Evolutionary conservation across 2,888 invertebrate species (phyloP), one percentile per base, ranked within the genome.

Genomic region (Idaea biselata): DNA sequence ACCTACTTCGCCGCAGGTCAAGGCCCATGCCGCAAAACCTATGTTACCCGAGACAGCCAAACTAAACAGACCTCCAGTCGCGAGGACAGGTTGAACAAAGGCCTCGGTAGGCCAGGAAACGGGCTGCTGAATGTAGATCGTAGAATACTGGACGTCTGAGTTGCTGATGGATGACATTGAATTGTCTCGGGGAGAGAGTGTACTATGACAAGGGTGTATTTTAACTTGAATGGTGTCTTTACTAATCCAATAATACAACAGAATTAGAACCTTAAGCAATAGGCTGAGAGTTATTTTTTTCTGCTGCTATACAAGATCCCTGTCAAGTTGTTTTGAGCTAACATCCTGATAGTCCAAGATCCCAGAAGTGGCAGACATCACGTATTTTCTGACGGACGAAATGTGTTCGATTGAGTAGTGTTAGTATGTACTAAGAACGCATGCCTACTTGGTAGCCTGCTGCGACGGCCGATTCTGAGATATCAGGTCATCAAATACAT

Each of bases 1-100:
- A 81, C 83, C 83, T 74, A 83, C 69, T 77, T 83, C 66, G 56
- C 55, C 59, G 60, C 71, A 63, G 80, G 83, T 80, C 83, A 83
- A 83, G 83, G 83, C 69, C 72, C 60, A 44, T 63, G 60, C 54
- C 59, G 63, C 64, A 71, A 73, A 75, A 70, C 76, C 74, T 69
- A 69, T 65, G 68, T 69, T 64, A 60, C 59, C 16, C 62, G 64
- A 69, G 54, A 65, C 60, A 66, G 72, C 75, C 76, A 77, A 55
- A 59, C 59, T 72, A 71, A 68, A 64, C 53, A 67, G 74, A 75
- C 58, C 75, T 69, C 63, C 59, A 63, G 58, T 55, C 62, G 44
- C 55, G 62, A 63, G 66, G 73, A 74, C 72, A 74, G n/a, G 58
- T 58, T 55, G 60, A 72, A 80, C 77, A 79, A 79, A 73, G 68